Evolutionary conservation across 2,888 invertebrate species (phyloP).

Genomic region (Deroplatys truncata): DNA sequence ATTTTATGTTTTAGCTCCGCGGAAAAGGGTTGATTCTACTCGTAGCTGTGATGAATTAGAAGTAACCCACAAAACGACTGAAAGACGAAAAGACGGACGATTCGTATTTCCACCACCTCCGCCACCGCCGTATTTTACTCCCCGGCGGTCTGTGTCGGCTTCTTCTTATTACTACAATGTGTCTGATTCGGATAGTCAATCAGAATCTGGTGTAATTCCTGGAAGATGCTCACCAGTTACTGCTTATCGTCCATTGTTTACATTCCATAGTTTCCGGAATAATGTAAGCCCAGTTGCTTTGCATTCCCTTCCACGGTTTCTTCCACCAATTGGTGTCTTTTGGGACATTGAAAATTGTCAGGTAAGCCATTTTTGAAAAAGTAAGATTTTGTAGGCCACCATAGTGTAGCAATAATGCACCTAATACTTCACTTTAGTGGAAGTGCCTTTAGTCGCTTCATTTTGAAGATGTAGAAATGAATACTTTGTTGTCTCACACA

Average conservation of each 20-base stretch:
- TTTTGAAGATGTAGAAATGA: too few relatives aligned
- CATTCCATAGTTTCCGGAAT: constrained; percentile 12
- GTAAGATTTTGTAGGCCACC: neutral
- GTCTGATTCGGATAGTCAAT: constrained; percentile 28
- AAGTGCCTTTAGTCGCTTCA: too few relatives aligned
- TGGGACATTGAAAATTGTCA: constrained; percentile 93
- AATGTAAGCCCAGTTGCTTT: constrained; percentile 20
- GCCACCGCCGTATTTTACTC: neutral
- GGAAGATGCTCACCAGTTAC: constrained; percentile 6
- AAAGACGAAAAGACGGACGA: neutral
- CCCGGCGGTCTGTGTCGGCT: constrained; percentile 3
- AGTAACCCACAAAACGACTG: neutral
- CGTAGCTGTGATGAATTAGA: neutral
- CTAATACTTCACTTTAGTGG: too few relatives aligned
- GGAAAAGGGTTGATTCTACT: neutral
- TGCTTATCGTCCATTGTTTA: neutral
- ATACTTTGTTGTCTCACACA: too few relatives aligned
- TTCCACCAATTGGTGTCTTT: constrained; percentile 78
- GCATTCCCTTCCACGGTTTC: constrained; percentile 21
- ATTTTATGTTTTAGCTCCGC: neutral
- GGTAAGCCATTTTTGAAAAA: constrained; percentile 43
- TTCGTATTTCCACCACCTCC: constrained; percentile 6
- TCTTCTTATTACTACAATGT: neutral
- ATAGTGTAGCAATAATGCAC: neutral
- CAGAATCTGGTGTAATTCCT: constrained; percentile 11